Conservation (phyloP, 2,113 vertebrate genomes). For the Agapornis roseicollis region DNA sequence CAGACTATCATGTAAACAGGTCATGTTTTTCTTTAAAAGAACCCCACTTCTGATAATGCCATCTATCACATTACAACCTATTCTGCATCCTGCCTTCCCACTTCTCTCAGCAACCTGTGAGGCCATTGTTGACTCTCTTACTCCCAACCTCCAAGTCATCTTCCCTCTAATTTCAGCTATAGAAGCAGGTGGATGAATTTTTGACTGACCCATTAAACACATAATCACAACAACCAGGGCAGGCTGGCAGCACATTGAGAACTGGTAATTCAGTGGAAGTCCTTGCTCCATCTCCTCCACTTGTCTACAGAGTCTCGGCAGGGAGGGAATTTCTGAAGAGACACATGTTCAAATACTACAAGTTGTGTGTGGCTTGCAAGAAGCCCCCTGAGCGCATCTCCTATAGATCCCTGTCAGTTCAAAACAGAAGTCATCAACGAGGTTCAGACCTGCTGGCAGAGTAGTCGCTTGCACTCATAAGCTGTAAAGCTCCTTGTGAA, state of each 20-base stretch:
- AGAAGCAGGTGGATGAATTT: not conserved
- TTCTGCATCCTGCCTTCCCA: not conserved
- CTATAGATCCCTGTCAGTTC: accelerated
- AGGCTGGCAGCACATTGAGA: not conserved
- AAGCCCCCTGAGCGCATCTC: not conserved
- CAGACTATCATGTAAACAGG: not conserved
- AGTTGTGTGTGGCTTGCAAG: not conserved
- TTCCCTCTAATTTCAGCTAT: accelerated
- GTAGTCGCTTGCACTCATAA: not conserved
- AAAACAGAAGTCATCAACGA: not conserved
- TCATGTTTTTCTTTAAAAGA: not conserved
- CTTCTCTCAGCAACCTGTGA: not conserved
- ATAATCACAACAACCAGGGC: not conserved
- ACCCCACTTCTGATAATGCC: not conserved
- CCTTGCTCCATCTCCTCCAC: not conserved
- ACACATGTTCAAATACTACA: not conserved
- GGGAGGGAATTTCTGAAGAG: not conserved
- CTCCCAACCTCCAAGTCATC: not conserved
- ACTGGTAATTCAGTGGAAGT: not conserved
- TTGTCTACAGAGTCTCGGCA: not conserved
- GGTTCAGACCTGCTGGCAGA: not conserved
- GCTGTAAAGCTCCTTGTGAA: not conserved
- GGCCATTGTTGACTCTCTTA: not conserved
- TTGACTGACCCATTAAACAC: not conserved
- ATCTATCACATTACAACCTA: not conserved